A percentile compares a stretch with the other conserved stretches of the same genome.
These are phyloP conservation scores for Microplitis deprimator DNA, from an alignment of 2,888 invertebrate genomes.

Conservation along the genomic window DNA sequence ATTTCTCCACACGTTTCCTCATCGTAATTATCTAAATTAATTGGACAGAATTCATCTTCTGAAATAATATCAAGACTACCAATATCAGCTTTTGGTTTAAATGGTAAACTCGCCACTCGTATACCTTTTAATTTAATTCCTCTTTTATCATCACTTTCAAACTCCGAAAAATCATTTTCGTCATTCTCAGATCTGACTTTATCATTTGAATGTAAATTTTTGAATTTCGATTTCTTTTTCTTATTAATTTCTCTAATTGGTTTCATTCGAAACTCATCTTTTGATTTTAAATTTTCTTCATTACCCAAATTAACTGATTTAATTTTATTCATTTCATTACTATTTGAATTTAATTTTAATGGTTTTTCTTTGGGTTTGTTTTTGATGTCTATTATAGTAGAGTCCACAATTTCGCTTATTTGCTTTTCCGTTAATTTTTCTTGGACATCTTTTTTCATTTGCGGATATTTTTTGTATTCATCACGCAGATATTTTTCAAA, in stretches of 20 bases:
- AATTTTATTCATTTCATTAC: not conserved
- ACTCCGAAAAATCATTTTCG: constrained; percentile 64
- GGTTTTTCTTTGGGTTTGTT: constrained; percentile 4
- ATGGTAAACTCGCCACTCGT: constrained; percentile 60
- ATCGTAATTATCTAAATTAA: constrained; percentile 62
- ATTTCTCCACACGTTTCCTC: constrained; percentile 57
- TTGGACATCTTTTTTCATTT: constrained; percentile 59
- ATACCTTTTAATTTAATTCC: constrained; percentile 53
- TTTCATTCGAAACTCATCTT: constrained; percentile 53
- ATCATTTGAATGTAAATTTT: constrained; percentile 54
- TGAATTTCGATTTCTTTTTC: not conserved
- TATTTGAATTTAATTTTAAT: constrained; percentile 30
- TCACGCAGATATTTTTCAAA: constrained; percentile 77
- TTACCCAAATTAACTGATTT: not conserved
- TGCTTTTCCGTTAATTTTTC: constrained; percentile 33
- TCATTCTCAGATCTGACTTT: constrained; percentile 44
- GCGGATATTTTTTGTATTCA: constrained; percentile 68
- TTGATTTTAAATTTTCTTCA: constrained; percentile 42
- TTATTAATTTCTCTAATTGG: constrained; percentile 52
- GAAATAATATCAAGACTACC: constrained; percentile 62
- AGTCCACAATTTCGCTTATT: constrained; percentile 42
- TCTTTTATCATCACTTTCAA: constrained; percentile 55
- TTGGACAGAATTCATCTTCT: constrained; percentile 67
- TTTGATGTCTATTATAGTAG: not conserved
- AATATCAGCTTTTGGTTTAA: constrained; percentile 64